A percentile compares a stretch with the other conserved stretches of the same genome.
These are phyloP conservation scores for Sceloporus tristichus DNA, from an alignment of 2,113 vertebrate species.

Conservation along the genomic window DNA sequence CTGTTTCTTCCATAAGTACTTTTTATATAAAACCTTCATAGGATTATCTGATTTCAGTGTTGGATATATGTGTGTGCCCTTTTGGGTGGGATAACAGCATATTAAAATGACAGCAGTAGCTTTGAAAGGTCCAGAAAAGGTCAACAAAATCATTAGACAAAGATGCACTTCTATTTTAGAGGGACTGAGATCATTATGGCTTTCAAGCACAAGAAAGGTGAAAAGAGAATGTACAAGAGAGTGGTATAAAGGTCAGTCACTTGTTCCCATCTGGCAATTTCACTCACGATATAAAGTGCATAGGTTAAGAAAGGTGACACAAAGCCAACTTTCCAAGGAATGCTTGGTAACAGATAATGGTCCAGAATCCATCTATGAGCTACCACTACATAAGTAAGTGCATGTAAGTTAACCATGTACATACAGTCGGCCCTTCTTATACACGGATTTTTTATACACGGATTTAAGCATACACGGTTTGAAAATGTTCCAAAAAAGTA, in stretches of 20 bases:
- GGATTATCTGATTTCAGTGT: background rate
- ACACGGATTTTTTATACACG: too few species aligned
- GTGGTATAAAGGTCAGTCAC: background rate
- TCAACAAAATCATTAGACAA: constrained; percentile 7
- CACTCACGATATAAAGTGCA: background rate
- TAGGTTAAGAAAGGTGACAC: constrained; percentile 9
- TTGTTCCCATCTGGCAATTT: constrained; percentile 7
- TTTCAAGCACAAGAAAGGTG: background rate
- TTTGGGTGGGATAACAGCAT: background rate
- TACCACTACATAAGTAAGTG: too few species aligned
- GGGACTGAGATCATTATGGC: background rate
- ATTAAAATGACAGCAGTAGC: background rate
- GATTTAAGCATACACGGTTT: too few species aligned
- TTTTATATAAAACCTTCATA: background rate
- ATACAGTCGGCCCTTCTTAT: too few species aligned
- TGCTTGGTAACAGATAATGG: too few species aligned
- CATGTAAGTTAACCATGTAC: too few species aligned
- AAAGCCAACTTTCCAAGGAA: too few species aligned
- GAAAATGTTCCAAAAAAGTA: too few species aligned
- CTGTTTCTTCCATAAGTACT: background rate
- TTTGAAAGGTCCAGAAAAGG: background rate
- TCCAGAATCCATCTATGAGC: too few species aligned
- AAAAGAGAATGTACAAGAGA: background rate
- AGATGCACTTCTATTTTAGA: background rate
- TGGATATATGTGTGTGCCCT: background rate